These are phyloP conservation scores for Popillia japonica DNA, from an alignment of 1,140 invertebrate species.

Conservation along the genomic window DNA sequence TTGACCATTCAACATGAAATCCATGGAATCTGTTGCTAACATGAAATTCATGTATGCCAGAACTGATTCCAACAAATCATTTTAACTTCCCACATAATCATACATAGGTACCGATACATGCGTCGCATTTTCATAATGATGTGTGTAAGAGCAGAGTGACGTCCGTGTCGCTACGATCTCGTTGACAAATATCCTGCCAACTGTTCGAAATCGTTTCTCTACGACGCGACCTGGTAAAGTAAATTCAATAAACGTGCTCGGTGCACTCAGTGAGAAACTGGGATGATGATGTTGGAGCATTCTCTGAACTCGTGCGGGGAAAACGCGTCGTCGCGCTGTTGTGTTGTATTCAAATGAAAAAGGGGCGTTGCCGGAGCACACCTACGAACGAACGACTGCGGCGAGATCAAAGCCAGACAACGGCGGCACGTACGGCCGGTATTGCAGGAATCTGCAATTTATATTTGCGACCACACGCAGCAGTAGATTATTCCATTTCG, in stretches of 20 bases:
- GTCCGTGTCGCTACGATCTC: not conserved
- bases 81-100: not conserved
- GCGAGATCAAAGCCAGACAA: constrained; percentile 50
- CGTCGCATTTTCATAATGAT: not conserved
- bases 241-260: constrained; percentile 8
- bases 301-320: not conserved
- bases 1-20: too few species aligned
- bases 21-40: not conserved
- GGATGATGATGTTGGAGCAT: constrained; percentile 7
- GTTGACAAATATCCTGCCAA: constrained; percentile 18
- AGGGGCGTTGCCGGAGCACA: constrained; percentile 43
- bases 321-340: constrained; percentile 24
- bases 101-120: too few species aligned
- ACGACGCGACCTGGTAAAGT: not conserved
- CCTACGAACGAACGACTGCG: constrained; percentile 45
- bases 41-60: not conserved
- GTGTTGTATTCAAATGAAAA: constrained; percentile 48
- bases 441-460: constrained; percentile 52
- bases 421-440: constrained; percentile 47
- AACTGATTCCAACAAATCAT: not conserved
- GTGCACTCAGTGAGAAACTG: not conserved
- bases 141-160: not conserved
- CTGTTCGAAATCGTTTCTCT: not conserved
- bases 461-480: constrained; percentile 49
- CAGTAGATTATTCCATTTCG: constrained; percentile 18